A percentile compares a stretch with the other conserved stretches of the same genome.
Conservation (phyloP, 2,113 vertebrate genomes). For the Numida meleagris region DNA sequence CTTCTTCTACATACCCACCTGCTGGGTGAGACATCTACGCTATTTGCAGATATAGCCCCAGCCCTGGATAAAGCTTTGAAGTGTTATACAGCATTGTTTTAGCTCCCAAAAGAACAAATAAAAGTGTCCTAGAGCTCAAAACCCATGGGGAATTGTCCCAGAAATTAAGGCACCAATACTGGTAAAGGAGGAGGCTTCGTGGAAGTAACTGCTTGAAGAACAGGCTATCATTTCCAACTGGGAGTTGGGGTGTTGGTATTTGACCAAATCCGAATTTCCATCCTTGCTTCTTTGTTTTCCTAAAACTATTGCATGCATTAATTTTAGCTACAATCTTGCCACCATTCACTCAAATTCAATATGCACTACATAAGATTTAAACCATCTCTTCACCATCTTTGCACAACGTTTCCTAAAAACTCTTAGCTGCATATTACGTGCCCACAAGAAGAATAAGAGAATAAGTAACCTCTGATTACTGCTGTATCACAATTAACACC, state of each 20-base stretch:
- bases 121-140: not conserved
- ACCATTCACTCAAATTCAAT: not conserved
- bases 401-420: not conserved
- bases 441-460: not conserved
- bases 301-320: not conserved
- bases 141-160: not conserved
- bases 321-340: not conserved
- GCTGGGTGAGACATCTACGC: not conserved
- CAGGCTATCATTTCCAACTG: accelerated
- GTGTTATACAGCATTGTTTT: not conserved
- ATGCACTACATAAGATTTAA: not conserved
- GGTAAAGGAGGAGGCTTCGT: not conserved
- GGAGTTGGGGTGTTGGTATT: not conserved
- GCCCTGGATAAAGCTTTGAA: not conserved
- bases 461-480: not conserved
- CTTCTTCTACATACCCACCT: not conserved
- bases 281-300: not conserved
- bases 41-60: no score
- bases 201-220: not conserved
- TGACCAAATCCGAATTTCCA: not conserved
- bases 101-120: not conserved
- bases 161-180: not conserved
- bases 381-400: not conserved
- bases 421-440: accelerated
- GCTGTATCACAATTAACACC: not conserved